Conservation (phyloP, 1,140 invertebrate species). For the Sycophila sp. region DNA sequence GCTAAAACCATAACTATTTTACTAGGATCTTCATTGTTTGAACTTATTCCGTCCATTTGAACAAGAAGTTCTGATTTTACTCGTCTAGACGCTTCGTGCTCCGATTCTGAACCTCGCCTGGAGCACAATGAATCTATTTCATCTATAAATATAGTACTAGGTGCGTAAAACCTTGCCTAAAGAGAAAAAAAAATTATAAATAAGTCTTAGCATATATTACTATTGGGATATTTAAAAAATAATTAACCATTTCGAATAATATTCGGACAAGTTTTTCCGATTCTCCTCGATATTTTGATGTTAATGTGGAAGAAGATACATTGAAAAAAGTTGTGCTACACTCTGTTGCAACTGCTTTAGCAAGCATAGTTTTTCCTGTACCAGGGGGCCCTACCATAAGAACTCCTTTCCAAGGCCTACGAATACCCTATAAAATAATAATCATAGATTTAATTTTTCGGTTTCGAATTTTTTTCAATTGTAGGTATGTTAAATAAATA, state of each 20-base stretch:
- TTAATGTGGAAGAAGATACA: slow-evolving; percentile 96
- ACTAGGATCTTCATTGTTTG: slow-evolving; percentile 75
- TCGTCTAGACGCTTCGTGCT: slow-evolving; percentile 97
- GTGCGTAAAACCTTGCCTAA: slow-evolving; percentile 98
- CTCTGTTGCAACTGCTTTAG: slow-evolving; percentile 99
- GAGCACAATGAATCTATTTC: slow-evolving; percentile 99
- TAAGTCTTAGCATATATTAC: neutral
- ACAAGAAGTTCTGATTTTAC: slow-evolving; percentile 98
- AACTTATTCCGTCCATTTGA: slow-evolving; percentile 98
- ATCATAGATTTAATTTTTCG: neutral
- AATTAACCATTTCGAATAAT: slow-evolving; percentile 96
- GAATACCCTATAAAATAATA: slow-evolving; percentile 77
- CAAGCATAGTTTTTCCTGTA: slow-evolving; percentile 99
- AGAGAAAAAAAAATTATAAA: slow-evolving; percentile 35
- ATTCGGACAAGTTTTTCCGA: slow-evolving; percentile 98
- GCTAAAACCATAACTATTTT: slow-evolving; percentile 97
- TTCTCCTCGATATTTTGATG: slow-evolving; percentile 98
- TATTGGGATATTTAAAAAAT: neutral
- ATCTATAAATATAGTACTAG: slow-evolving; percentile 99
- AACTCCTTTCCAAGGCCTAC: slow-evolving; percentile 93
- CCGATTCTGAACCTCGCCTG: slow-evolving; percentile 92
- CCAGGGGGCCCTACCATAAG: slow-evolving; percentile 97
- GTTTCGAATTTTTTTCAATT: neutral
- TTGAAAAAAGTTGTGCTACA: slow-evolving; percentile 99
- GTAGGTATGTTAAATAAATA: neutral